Conservation (phyloP, 2,113 vertebrate genomes). For the Argyrosomus japonicus region DNA sequence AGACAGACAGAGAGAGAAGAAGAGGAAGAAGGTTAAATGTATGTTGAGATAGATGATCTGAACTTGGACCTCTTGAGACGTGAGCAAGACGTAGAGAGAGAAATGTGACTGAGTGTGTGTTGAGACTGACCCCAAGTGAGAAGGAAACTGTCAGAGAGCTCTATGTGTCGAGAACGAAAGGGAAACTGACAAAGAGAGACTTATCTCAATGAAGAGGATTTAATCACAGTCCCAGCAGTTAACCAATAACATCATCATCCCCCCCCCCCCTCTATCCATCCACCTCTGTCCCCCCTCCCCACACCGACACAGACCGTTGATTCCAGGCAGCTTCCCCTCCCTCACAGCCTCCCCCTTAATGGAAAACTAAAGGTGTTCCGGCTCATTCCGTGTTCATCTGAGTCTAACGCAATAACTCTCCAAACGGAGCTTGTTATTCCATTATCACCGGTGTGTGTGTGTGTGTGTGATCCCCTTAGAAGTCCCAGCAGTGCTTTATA, state of each 20-base stretch:
- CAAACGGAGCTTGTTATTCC: slow-evolving; percentile 65
- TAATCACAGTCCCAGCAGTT: slow-evolving; percentile 72
- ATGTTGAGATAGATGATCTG: slow-evolving; percentile 30
- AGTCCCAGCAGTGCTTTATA: slow-evolving; percentile 35
- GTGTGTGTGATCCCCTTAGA: slow-evolving; percentile 33
- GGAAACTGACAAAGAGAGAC: slow-evolving; percentile 34
- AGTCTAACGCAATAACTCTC: slow-evolving; percentile 58
- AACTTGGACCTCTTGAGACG: slow-evolving; percentile 20
- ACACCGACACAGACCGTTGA: slow-evolving; percentile 57
- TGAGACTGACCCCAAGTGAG: slow-evolving; percentile 20
- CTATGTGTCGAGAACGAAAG: slow-evolving; percentile 28
- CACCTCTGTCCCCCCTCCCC: slow-evolving; percentile 46
- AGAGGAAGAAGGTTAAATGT: slow-evolving; percentile 27
- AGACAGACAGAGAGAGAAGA: not conserved
- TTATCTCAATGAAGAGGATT: slow-evolving; percentile 52
- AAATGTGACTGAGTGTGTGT: not conserved
- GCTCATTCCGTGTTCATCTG: slow-evolving; percentile 66
- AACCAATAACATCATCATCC: slow-evolving; percentile 67
- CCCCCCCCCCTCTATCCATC: slow-evolving; percentile 38
- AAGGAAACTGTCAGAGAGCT: slow-evolving; percentile 31
- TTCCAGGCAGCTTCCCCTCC: slow-evolving; percentile 43
- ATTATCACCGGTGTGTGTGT: slow-evolving; percentile 45
- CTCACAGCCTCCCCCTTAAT: slow-evolving; percentile 54
- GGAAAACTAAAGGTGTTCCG: slow-evolving; percentile 75
- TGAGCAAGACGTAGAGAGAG: not conserved